A percentile compares a stretch with the other conserved stretches of the same genome.
Conservation (phyloP, 2,888 invertebrate species). For the Chouioia cunea region DNA sequence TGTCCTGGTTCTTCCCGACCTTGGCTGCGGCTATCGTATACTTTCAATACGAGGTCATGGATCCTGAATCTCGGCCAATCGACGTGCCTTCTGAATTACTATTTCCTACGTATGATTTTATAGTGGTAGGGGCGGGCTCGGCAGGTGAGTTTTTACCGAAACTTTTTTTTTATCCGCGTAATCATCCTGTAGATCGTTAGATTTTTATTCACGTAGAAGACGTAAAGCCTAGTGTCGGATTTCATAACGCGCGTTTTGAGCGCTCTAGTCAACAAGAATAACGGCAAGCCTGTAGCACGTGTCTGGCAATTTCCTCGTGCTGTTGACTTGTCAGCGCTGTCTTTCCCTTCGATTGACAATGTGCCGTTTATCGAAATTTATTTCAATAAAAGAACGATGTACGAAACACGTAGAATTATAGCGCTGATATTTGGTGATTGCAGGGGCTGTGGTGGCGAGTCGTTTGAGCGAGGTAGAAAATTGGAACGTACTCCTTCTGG, state of each 20-base stretch:
- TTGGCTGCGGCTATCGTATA: conserved; percentile 88
- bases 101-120: conserved; percentile 83
- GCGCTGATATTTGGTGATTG: background rate
- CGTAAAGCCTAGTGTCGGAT: too few relatives aligned
- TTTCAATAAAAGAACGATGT: too few relatives aligned
- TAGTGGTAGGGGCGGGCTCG: conserved; percentile 88
- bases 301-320: too few relatives aligned
- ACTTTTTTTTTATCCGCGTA: conserved; percentile 1
- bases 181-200: too few relatives aligned
- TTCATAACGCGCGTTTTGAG: background rate
- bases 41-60: conserved; percentile 86
- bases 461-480: conserved; percentile 82
- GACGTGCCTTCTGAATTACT: conserved; percentile 77
- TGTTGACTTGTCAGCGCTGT: too few relatives aligned
- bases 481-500: conserved; percentile 85
- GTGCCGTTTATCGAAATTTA: too few relatives aligned
- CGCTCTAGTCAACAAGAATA: too few relatives aligned
- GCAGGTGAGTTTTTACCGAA: conserved; percentile 73
- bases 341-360: too few relatives aligned
- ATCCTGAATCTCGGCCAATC: conserved; percentile 85
- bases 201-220: too few relatives aligned
- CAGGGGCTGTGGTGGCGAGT: conserved; percentile 88
- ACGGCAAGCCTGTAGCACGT: too few relatives aligned
- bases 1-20: conserved; percentile 87
- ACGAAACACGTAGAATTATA: too few relatives aligned